Base-by-base conservation (phyloP, 2,113 vertebrate species). In the Xyrauchen texanus region DNA sequence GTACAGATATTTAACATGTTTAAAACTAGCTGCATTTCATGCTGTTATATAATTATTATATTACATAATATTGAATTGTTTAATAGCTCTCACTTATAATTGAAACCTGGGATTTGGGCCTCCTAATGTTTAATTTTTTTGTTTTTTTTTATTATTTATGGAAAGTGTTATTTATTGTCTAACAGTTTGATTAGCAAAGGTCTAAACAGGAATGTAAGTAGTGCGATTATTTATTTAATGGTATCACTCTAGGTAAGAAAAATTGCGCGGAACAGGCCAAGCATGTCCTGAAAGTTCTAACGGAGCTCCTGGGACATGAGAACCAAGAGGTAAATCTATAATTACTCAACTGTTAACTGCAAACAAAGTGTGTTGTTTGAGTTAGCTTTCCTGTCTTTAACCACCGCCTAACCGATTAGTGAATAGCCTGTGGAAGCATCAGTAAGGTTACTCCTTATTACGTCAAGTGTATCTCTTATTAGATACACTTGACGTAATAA, bases 291-390 rank as follows among this genome's bases (percentile, higher is more conserved):
- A 97, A 91, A 87, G 95, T 98, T 72, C 92, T 99, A 10, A 95
- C 95, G 0, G 94, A 96, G 86, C 95, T 99, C 64, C 94, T 99
- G 4, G 96, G 95, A 86, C 96, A 99, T 0, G 97, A 99, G 79
- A 98, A 97, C 86, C 94, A 94, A 0, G 94, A 98, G 97, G 98
- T 99, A 92, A 83, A 69, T 84, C 9, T 6, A 3, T 47, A 69
- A 51, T 73, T 73, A 15, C 60, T 76, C 21, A 70, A 46, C 21
- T 34, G 21, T 3, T 52, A 2, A 51, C 12, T 16, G 57, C 21
- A 74, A 71, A 47, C 7, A 34, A 4, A 21, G 45, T 4, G 46
- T 53, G 10, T 58, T 67, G 10, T 69, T 49, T 68, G 15, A 9
- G 7, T 45, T 71, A 46, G 42, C 21, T 34, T 34, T 34, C 21